A percentile compares a stretch with the other conserved stretches of the same genome.
These are phyloP conservation scores for Vandiemenella viatica DNA, from an alignment of 2,888 invertebrate species.

Conservation along the genomic window DNA sequence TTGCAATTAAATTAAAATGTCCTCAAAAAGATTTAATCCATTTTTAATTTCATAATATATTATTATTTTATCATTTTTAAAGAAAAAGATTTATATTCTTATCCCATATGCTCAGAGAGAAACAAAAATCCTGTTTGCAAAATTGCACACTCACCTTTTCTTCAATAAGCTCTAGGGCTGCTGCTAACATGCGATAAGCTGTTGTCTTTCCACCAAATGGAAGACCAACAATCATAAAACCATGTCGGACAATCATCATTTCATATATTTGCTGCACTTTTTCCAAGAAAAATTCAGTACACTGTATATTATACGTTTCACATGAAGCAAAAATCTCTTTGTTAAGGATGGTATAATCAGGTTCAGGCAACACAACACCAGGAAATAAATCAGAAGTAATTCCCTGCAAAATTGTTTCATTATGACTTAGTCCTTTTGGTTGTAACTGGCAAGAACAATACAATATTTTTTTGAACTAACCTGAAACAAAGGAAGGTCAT, in stretches of 20 bases:
- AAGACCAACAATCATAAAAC: slow-evolving; percentile 83
- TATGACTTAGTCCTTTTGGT: background rate
- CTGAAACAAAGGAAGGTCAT: slow-evolving; percentile 76
- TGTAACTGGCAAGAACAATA: background rate
- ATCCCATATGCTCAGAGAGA: background rate
- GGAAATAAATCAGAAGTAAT: slow-evolving; percentile 91
- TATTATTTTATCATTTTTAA: too few species aligned
- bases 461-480: slow-evolving; percentile 24
- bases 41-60: too few species aligned
- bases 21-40: too few species aligned
- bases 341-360: slow-evolving; percentile 63
- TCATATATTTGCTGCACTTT: slow-evolving; percentile 84
- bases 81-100: background rate
- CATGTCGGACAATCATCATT: slow-evolving; percentile 89
- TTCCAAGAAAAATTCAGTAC: slow-evolving; percentile 70
- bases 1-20: too few species aligned
- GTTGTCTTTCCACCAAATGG: slow-evolving; percentile 89
- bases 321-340: slow-evolving; percentile 49
- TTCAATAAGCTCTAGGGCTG: slow-evolving; percentile 59
- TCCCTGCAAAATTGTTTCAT: slow-evolving; percentile 43
- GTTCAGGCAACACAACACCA: slow-evolving; percentile 57
- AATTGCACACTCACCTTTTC: slow-evolving; percentile 38
- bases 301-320: slow-evolving; percentile 59
- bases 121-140: background rate
- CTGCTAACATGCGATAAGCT: slow-evolving; percentile 69